Percentiles rank a stretch among this genome's conserved stretches.
phyloP scores from a whole-genome alignment of 2,113 vertebrate genomes.

The Vidua chalybeata region DNA sequence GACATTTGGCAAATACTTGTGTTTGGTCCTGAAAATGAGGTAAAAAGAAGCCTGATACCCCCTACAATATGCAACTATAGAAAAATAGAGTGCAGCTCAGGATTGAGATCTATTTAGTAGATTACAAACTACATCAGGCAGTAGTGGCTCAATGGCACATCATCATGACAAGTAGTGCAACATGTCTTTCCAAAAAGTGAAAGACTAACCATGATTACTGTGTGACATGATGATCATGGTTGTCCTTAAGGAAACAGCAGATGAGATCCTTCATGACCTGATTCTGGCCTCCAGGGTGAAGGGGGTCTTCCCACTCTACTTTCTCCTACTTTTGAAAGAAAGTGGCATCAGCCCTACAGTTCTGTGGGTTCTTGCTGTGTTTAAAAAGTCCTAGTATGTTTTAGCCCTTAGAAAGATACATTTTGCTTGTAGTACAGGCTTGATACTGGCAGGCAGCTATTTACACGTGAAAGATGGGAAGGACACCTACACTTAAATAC shows the following conservation, averaged over 20 bases:
- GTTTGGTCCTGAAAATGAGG: background rate
- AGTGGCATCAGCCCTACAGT: background rate
- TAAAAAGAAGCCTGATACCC: background rate
- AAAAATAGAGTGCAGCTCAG: background rate
- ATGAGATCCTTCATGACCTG: background rate
- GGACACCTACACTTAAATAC: background rate
- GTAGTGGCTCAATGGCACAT: background rate
- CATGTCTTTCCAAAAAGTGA: background rate
- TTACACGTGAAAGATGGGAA: background rate
- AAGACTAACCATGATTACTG: background rate
- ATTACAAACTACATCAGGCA: background rate
- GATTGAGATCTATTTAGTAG: background rate
- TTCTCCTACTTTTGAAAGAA: background rate
- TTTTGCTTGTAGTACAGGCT: background rate
- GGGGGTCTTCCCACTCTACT: background rate
- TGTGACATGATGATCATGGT: background rate
- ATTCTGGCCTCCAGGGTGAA: background rate
- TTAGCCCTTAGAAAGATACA: background rate
- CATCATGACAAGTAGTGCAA: background rate
- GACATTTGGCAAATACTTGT: background rate
- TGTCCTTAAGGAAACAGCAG: background rate
- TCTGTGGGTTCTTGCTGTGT: background rate
- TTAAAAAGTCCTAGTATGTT: background rate
- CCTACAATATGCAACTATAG: background rate
- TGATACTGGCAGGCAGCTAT: background rate